Base-by-base conservation (phyloP, 2,888 invertebrate genomes). In the Thelaira solivaga region DNA sequence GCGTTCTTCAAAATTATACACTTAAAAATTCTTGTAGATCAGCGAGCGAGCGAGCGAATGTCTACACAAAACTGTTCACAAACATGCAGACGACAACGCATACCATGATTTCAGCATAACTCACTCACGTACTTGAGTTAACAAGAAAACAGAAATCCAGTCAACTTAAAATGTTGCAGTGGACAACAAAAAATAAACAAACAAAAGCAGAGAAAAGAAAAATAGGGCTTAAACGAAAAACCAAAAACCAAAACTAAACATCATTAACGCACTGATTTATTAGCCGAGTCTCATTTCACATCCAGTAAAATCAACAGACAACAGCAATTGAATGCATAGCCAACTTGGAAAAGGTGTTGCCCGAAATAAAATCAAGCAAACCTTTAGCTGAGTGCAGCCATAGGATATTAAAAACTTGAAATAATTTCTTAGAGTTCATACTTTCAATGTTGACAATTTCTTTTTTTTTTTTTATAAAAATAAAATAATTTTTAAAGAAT, bases 241-340 rank as follows among this genome's bases (percentile, higher is more conserved):
- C n/a, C 51, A 57, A 76, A 82, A 82, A 80, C 84, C 82, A 82
- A 31, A 41, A 64, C 82, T 84, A 84, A 89, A 88, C 88, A 89
- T 89, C 89, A 89, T 89, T 89, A 89, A 89, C 87, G 86, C 85
- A 85, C 88, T 89, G 89, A 89, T 89, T 89, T 89, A 89, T 89
- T 88, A 87, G 86, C 87, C 85, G 87, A 83, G 82, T 84, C 83
- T 81, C 84, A 85, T 84, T 81, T 77, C 73, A 75, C 72, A 73
- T 29, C 61, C 62, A 53, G 57, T n/a, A 34, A 26, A 11, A 13
- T 64, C 57, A 51, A 41, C 29, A 51, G 10, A 29, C 36, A 11
- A 57, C 45, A 43, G 34, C 16, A 57, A 47, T 34, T 57, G 7
- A 34, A 47, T 5, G 24, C 16, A n/a, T 26, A 4, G 26, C 26